Percentiles rank a stretch among this genome's conserved stretches.
phyloP scores from a whole-genome alignment of 2,113 vertebrate genomes.

The Rhodinocichla rosea region DNA sequence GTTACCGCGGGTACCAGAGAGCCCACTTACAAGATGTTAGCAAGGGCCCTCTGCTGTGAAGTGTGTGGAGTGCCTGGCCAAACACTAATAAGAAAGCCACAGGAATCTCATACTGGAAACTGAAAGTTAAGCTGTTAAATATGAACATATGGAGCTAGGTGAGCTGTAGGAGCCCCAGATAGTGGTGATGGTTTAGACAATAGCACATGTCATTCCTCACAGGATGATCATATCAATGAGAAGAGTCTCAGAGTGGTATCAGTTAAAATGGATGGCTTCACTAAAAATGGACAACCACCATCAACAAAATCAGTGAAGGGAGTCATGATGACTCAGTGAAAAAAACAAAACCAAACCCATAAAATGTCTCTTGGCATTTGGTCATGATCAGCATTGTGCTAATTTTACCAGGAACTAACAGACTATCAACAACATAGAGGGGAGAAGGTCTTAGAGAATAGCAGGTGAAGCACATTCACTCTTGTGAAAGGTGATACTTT shows the following conservation, averaged over 20 bases:
- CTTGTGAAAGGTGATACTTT: neutral
- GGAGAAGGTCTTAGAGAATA: neutral
- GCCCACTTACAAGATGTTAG: slow-evolving; percentile 35
- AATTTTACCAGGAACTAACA: neutral
- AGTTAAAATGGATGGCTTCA: neutral
- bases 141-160: slow-evolving; percentile 18
- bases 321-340: neutral
- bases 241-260: neutral
- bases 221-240: neutral
- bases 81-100: slow-evolving; percentile 35
- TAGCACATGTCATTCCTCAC: neutral
- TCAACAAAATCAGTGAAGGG: neutral
- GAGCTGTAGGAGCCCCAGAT: neutral
- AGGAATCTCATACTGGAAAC: slow-evolving; percentile 19
- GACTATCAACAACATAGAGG: neutral
- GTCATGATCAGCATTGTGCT: neutral
- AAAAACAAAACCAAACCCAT: neutral
- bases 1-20: neutral
- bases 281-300: neutral
- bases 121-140: slow-evolving; percentile 27
- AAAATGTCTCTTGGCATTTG: neutral
- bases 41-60: slow-evolving; percentile 23
- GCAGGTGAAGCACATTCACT: neutral
- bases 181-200: neutral
- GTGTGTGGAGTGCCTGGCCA: neutral